phyloP scores from a whole-genome alignment of 2,888 invertebrate genomes.

The Aphodius sticticus region DNA sequence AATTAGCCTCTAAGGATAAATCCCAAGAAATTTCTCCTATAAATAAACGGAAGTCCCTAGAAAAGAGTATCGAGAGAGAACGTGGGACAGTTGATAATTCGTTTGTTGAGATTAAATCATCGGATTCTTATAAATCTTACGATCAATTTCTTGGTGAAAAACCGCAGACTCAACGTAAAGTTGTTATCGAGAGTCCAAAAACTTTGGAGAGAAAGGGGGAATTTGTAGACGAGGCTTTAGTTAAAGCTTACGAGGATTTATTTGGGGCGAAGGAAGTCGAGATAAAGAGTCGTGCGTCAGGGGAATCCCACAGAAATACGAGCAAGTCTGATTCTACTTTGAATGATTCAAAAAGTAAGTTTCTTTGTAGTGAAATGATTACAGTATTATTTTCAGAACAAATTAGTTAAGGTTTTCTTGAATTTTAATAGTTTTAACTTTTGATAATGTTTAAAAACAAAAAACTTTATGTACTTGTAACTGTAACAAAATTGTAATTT shows the following conservation, averaged over 20 bases:
- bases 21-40: conserved; percentile 9
- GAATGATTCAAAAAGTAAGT: conserved; percentile 12
- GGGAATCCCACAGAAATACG: background rate
- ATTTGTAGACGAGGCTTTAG: conserved; percentile 14
- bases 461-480: no score
- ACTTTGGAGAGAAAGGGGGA: conserved; percentile 23
- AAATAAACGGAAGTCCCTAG: conserved; percentile 10
- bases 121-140: background rate
- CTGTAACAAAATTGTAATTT: no score
- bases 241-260: conserved; percentile 12
- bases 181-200: conserved; percentile 9
- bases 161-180: background rate
- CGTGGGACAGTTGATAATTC: background rate
- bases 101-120: background rate
- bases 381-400: no score
- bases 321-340: conserved; percentile 5
- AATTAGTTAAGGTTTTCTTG: no score
- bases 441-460: no score
- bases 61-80: background rate
- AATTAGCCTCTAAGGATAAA: conserved; percentile 6
- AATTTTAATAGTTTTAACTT: no score
- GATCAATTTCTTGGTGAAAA: background rate
- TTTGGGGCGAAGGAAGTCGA: background rate
- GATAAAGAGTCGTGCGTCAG: background rate
- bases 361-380: background rate